Evolutionary conservation across 2,113 vertebrate genomes (phyloP).

Genomic region (Pionites leucogaster): DNA sequence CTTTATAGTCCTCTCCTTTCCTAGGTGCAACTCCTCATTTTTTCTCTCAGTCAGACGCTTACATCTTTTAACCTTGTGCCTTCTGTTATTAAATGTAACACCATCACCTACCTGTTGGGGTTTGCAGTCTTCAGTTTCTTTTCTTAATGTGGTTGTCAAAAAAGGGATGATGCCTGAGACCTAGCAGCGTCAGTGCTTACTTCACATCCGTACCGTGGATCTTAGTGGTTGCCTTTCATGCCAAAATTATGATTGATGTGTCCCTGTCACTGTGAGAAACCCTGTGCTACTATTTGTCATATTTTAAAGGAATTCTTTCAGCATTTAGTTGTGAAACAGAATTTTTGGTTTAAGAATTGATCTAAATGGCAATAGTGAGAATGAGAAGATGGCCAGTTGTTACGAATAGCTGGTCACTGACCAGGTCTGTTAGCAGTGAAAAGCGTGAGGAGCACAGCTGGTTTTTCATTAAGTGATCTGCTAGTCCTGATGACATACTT

Average conservation of each 20-base stretch:
- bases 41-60: rapidly evolving
- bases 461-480: neutral
- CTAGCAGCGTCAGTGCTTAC: neutral
- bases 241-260: rapidly evolving
- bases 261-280: neutral
- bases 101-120: neutral
- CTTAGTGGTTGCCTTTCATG: rapidly evolving
- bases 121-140: neutral
- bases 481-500: neutral
- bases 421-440: neutral
- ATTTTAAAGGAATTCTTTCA: neutral
- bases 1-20: neutral
- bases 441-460: neutral
- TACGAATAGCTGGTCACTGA: neutral
- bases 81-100: neutral
- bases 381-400: neutral
- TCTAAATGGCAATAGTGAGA: neutral
- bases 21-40: neutral
- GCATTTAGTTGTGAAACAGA: neutral
- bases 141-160: neutral
- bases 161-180: neutral
- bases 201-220: rapidly evolving
- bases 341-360: neutral
- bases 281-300: neutral
- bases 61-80: neutral